Base-by-base conservation (phyloP, 2,888 invertebrate genomes). In the Platycnemis pennipes region DNA sequence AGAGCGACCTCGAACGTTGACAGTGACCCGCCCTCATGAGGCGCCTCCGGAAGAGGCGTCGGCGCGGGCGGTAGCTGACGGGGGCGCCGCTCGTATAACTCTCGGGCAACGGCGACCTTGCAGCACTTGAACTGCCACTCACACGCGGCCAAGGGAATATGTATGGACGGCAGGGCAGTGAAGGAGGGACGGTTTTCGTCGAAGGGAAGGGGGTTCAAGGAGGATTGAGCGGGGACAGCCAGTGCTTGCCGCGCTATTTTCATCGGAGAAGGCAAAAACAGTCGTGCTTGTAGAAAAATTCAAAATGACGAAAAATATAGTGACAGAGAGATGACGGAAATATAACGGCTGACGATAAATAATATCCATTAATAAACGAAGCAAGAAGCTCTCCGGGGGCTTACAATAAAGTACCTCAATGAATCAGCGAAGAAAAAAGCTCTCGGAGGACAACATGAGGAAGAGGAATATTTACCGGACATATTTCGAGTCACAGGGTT, bases 21-120 rank as follows among this genome's bases (percentile, higher is more conserved):
- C 89, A 89, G 91, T 91, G 91, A 91, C 91, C 91, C 63, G 91
- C 63, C 91, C 91, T 63, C 91, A 63, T 91, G 44, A 44, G 87
- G 45, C 87, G 87, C 87, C 44, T n/a, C n/a, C 63, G 89, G 69
- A 91, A n/a, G 53, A 37, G 13, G 49, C 88, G 91, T 16, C 42
- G 44, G 44, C 22, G 31, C 2, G 77, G 31, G 63, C 63, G n/a
- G 63, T 63, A 16, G 31, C 31, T 31, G 31, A 37, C 31, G 26
- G 63, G 63, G 37, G 77, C 37, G 77, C 77, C 13, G 63, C 31
- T 77, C 77, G 77, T 77, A 77, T 77, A 63, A 22, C 77, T 26
- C 0, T 22, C 5, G 77, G 77, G 37, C 77, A 77, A 11, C 77
- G 37, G 37, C 77, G 77, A 77, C 77, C 77, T 77, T 77, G 77